phyloP scores from a whole-genome alignment of 2,797 vertebrate species.

The Atherinosoma microstoma region DNA sequence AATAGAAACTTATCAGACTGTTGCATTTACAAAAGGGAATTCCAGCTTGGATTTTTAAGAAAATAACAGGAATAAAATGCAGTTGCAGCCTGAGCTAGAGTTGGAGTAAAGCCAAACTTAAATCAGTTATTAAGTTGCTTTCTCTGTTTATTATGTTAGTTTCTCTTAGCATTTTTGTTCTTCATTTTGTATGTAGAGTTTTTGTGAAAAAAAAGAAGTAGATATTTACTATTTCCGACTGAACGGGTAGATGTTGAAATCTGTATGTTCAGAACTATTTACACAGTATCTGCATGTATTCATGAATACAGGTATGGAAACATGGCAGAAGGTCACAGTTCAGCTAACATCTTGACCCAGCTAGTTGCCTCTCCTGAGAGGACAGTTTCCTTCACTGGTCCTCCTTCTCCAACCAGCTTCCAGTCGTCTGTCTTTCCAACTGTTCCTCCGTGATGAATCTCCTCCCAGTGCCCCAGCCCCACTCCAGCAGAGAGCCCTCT shows the following conservation, averaged over 20 bases:
- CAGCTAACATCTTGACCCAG: background rate
- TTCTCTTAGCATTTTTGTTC: background rate
- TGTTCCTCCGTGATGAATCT: slow-evolving; percentile 86
- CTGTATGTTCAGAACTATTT: no score
- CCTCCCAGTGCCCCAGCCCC: slow-evolving; percentile 86
- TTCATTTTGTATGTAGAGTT: background rate
- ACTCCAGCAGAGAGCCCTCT: slow-evolving; percentile 88
- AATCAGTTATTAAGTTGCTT: background rate
- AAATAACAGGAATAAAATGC: background rate
- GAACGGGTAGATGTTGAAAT: background rate
- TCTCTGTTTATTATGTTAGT: no score
- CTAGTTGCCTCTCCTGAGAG: slow-evolving; percentile 13
- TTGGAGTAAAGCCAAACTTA: background rate
- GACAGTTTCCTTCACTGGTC: slow-evolving; percentile 8
- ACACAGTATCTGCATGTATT: background rate
- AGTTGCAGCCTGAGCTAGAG: background rate
- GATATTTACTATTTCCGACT: background rate
- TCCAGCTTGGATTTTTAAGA: background rate
- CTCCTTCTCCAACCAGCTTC: slow-evolving; percentile 39
- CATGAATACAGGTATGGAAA: slow-evolving; percentile 17
- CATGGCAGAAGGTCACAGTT: background rate
- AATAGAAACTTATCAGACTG: no score
- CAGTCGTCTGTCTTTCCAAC: slow-evolving; percentile 72
- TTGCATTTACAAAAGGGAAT: background rate
- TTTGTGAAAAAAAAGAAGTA: no score